phyloP scores from a whole-genome alignment of 2,113 vertebrate genomes.

The Propithecus coquereli region DNA sequence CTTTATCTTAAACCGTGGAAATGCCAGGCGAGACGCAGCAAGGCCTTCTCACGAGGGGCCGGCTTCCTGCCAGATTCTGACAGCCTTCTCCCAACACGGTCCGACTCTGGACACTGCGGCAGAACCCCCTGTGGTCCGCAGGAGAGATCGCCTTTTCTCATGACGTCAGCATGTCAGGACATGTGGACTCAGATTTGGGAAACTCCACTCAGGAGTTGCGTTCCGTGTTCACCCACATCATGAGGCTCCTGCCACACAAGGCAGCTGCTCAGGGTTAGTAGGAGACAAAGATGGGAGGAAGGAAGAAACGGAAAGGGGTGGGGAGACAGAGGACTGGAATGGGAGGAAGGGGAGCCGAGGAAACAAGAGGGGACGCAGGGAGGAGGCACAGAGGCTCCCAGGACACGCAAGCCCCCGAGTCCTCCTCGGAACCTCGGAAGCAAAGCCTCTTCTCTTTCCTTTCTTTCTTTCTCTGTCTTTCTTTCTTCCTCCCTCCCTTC shows the following conservation, averaged over 20 bases:
- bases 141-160: rapidly evolving
- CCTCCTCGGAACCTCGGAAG: rapidly evolving
- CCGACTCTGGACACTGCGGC: rapidly evolving
- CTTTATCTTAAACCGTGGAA: neutral
- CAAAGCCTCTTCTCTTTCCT: neutral
- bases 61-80: neutral
- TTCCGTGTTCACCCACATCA: rapidly evolving
- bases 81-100: neutral
- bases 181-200: neutral
- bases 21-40: neutral
- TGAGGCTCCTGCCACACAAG: neutral
- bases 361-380: rapidly evolving
- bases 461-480: neutral
- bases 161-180: neutral
- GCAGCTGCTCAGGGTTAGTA: neutral
- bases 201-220: rapidly evolving
- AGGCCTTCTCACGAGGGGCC: neutral
- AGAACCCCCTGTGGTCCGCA: rapidly evolving
- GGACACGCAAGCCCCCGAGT: neutral
- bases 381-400: rapidly evolving
- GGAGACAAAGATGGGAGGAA: neutral
- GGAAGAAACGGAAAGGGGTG: neutral
- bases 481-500: too few relatives aligned
- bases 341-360: neutral
- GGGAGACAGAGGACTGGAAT: rapidly evolving